Conservation (phyloP, 2,888 invertebrate genomes). For the Camponotus fellah region DNA sequence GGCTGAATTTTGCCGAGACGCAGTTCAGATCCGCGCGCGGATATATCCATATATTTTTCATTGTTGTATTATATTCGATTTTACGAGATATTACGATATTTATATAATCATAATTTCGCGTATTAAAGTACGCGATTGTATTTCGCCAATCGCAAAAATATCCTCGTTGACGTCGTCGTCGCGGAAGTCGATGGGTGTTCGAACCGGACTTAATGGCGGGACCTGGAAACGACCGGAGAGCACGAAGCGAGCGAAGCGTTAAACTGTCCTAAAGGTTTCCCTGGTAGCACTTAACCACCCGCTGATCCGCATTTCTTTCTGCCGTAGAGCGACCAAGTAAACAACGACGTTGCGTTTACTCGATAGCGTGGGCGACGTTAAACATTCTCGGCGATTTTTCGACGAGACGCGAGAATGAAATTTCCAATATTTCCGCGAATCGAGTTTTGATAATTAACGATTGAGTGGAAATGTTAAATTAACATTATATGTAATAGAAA, state of each 20-base stretch:
- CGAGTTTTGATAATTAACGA: not conserved
- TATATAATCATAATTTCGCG: not conserved
- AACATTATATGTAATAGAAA: not conserved
- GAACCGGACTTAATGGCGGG: constrained; percentile 17
- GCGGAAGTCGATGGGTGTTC: constrained; percentile 33
- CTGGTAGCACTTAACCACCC: constrained; percentile 55
- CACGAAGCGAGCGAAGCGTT: constrained; percentile 3
- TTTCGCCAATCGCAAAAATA: not conserved
- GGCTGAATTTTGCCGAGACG: not conserved
- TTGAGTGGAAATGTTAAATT: not conserved
- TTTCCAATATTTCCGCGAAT: not conserved
- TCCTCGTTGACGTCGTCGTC: constrained; percentile 21
- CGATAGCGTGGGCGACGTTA: not conserved
- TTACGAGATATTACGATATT: not conserved
- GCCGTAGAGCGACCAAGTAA: not conserved
- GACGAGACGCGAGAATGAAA: not conserved
- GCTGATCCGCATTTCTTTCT: constrained; percentile 47
- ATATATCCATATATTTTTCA: not conserved
- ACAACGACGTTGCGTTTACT: not conserved
- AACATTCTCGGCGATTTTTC: not conserved
- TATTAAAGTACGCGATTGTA: not conserved
- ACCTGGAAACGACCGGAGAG: constrained; percentile 35
- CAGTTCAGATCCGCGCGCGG: not conserved
- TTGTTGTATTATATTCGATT: not conserved
- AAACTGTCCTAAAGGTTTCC: constrained; percentile 52